A percentile compares a stretch with the other conserved stretches of the same genome.
Evolutionary conservation across 2,113 vertebrate species (phyloP).

Genomic region (Hippocampus abdominalis): DNA sequence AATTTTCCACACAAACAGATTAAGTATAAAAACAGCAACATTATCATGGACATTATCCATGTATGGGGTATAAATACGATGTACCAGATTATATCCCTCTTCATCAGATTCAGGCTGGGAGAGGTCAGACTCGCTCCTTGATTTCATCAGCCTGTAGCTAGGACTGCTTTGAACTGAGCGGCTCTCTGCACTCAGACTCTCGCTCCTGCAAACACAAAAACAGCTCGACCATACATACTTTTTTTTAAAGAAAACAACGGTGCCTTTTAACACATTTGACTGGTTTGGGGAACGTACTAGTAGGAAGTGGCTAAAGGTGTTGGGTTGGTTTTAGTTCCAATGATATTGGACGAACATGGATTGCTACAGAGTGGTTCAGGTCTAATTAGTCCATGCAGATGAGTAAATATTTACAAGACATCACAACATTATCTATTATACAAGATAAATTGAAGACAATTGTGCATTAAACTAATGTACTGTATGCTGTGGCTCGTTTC

Average conservation of each 20-base stretch:
- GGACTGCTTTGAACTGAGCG: constrained; percentile 83
- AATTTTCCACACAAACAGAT: neutral
- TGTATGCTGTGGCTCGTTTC: neutral
- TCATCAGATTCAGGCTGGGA: constrained; percentile 98
- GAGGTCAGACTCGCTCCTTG: constrained; percentile 93
- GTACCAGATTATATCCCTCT: constrained; percentile 86
- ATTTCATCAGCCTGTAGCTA: constrained; percentile 88
- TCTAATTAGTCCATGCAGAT: too few relatives aligned
- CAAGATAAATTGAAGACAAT: too few relatives aligned
- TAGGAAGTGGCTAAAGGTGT: too few relatives aligned
- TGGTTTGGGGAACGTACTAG: neutral
- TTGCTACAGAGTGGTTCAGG: neutral
- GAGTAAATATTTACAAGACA: neutral
- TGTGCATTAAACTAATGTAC: neutral
- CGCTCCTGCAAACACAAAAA: constrained; percentile 76
- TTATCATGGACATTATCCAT: neutral
- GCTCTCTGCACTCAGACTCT: constrained; percentile 92
- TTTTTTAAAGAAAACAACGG: neutral
- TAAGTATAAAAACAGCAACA: neutral
- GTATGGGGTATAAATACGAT: constrained; percentile 9
- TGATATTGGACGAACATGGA: neutral
- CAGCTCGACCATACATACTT: neutral
- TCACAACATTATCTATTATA: neutral
- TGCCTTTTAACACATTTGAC: neutral
- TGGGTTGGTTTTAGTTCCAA: neutral